These are phyloP conservation scores for Idaea aversata DNA, from an alignment of 2,888 invertebrate species.

Conservation along the genomic window DNA sequence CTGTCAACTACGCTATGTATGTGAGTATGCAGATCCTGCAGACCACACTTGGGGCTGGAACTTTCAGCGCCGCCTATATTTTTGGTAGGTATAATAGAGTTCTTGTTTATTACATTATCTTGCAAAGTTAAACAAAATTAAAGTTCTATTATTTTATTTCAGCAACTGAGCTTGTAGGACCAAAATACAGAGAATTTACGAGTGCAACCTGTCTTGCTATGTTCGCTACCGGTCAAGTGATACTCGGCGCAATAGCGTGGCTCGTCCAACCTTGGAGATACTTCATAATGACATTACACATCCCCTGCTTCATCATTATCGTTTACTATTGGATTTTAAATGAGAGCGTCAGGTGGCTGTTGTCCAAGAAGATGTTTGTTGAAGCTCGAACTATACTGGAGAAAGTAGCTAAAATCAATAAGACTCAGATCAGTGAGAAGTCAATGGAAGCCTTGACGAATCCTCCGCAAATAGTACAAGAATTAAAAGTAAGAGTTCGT, in stretches of 20 bases:
- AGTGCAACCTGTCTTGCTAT: conserved; percentile 84
- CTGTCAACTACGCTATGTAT: conserved; percentile 78
- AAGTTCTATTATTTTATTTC: conserved; percentile 19
- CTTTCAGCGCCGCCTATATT: conserved; percentile 74
- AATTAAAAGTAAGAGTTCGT: neutral
- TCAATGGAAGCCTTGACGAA: conserved; percentile 65
- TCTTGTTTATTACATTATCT: neutral
- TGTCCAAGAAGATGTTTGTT: conserved; percentile 82
- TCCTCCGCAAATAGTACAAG: conserved; percentile 46
- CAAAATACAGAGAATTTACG: conserved; percentile 84
- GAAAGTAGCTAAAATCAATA: conserved; percentile 82
- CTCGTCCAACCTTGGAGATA: conserved; percentile 84
- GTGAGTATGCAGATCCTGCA: conserved; percentile 76
- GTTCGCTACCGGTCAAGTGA: conserved; percentile 86
- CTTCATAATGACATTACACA: conserved; percentile 83
- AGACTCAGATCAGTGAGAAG: conserved; percentile 76
- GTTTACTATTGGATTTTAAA: conserved; percentile 82
- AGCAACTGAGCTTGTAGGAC: conserved; percentile 89
- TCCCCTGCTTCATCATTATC: conserved; percentile 84
- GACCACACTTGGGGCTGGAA: conserved; percentile 74
- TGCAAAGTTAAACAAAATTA: neutral
- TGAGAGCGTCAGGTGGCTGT: conserved; percentile 88
- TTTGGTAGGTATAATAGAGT: conserved; percentile 43
- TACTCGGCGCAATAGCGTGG: conserved; percentile 85
- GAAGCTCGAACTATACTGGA: conserved; percentile 82